Base-by-base conservation (phyloP, 2,113 vertebrate species). In the Pungitius pungitius region DNA sequence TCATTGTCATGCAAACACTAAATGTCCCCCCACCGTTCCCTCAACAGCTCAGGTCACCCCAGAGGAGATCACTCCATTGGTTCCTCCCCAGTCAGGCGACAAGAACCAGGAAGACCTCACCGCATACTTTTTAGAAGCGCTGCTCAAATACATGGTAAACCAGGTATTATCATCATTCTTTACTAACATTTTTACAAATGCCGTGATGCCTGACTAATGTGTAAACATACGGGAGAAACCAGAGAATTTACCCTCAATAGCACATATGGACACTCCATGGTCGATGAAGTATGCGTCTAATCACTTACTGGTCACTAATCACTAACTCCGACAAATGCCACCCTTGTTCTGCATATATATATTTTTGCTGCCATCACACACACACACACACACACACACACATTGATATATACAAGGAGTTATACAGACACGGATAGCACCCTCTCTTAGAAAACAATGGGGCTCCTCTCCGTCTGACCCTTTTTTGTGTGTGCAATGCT, bases 111-210 rank as follows among this genome's bases (percentile, higher is more conserved):
- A 99, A 87, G 98, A 99, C 91, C 95, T 98, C 79, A 98, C 97
- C 67, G 97, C 96, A 81, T 99, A 97, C 90, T 99, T 99, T 91
- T 93, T 99, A 77, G 98, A 99, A 94, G 97, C 96, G 72, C 94
- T 99, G 85, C 95, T 99, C 89, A 99, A 99, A 94, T 99, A 99
- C 84, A 97, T 98, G 94, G 98, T 99, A 94, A 99, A 97, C 95
- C 98, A 99, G 98, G 98, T 99, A 97, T 74, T 89, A 91, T 82
- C 75, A 75, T 73, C 26, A 64, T 90, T 73, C 73, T 65, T 85
- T 87, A 91, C 93, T 94, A 94, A 94, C 77, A 84, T 72, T 14
- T 47, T 5, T 33, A 33, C 10, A 69, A 54, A 58, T 33, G 49
- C 37, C 60, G 17, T 35, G 33, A 9, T 66, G 35, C 76, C 24